A percentile compares a stretch with the other conserved stretches of the same genome.
phyloP scores from a whole-genome alignment of 2,888 invertebrate species.

The Corbicula japonica region DNA sequence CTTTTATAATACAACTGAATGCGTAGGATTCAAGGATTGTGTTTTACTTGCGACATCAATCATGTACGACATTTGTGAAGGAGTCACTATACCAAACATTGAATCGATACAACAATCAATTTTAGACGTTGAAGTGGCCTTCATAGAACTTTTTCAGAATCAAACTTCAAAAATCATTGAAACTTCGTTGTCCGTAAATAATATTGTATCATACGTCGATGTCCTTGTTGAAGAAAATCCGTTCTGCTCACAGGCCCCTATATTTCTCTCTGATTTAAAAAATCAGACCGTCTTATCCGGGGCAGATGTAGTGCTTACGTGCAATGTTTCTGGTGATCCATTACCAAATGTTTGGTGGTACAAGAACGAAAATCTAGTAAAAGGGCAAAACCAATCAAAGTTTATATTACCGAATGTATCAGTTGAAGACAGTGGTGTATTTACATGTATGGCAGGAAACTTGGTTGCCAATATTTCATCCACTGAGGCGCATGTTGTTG shows the following conservation, averaged over 20 bases:
- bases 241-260: constrained; percentile 49
- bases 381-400: neutral
- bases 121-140: constrained; percentile 22
- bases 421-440: constrained; percentile 23
- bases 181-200: neutral
- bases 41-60: constrained; percentile 26
- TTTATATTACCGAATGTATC: constrained; percentile 27
- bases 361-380: constrained; percentile 22
- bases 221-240: constrained; percentile 18
- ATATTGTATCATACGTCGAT: constrained; percentile 14
- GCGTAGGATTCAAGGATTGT: constrained; percentile 40
- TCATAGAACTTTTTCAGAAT: constrained; percentile 29
- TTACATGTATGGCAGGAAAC: constrained; percentile 56
- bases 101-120: constrained; percentile 17
- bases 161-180: neutral
- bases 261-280: constrained; percentile 4
- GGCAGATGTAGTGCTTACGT: constrained; percentile 13
- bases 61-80: constrained; percentile 32
- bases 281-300: constrained; percentile 36
- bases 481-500: constrained; percentile 34
- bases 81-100: constrained; percentile 30
- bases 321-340: constrained; percentile 38
- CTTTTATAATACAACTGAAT: constrained; percentile 18
- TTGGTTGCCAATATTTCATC: constrained; percentile 57
- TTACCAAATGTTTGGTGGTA: constrained; percentile 43